A percentile compares a stretch with the other conserved stretches of the same genome.
These are phyloP conservation scores for Antechinus flavipes DNA, from an alignment of 2,113 vertebrate genomes.

Conservation along the genomic window DNA sequence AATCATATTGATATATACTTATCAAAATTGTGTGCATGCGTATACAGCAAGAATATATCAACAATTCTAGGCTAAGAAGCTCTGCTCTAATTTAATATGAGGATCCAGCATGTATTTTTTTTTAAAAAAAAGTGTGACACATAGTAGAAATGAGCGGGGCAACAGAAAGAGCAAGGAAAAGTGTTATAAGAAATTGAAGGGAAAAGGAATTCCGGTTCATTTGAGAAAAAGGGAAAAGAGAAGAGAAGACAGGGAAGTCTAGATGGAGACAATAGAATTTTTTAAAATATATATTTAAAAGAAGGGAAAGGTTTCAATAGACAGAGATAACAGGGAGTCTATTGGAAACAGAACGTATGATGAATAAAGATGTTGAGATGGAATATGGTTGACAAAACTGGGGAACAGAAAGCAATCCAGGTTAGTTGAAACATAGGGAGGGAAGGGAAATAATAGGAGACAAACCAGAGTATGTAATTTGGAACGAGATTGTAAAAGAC, in stretches of 20 bases:
- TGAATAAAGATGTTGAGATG: background rate
- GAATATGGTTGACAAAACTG: background rate
- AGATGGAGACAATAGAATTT: background rate
- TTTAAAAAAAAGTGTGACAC: background rate
- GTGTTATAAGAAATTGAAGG: background rate
- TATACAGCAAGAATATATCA: background rate
- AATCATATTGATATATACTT: too few species aligned
- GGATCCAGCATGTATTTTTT: background rate
- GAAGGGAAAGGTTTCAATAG: background rate
- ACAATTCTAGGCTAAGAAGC: background rate
- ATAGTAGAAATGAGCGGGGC: background rate
- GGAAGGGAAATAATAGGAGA: background rate
- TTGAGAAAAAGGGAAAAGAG: background rate
- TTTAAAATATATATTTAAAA: background rate
- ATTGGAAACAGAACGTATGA: background rate
- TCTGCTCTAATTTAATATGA: background rate
- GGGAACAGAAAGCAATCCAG: background rate
- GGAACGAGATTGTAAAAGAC: background rate
- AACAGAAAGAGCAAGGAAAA: background rate
- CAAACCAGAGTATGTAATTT: background rate
- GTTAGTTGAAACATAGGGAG: background rate
- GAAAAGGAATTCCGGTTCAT: background rate
- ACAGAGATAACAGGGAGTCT: background rate
- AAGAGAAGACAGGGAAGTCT: background rate
- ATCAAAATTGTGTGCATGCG: too few species aligned